Evolutionary conservation across 2,888 invertebrate species (phyloP).

Genomic region (Mythimna impura): DNA sequence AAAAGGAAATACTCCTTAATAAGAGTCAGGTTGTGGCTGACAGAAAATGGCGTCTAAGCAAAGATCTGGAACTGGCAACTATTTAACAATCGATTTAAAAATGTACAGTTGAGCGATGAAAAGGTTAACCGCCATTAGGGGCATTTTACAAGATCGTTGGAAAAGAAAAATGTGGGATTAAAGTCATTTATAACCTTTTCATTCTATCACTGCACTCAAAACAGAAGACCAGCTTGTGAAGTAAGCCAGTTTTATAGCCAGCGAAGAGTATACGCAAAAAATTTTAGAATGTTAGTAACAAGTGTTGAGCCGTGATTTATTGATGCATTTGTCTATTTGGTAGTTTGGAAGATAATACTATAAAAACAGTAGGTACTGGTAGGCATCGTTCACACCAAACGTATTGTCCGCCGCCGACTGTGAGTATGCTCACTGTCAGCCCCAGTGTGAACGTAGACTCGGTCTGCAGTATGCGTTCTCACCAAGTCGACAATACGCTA

Average conservation of each 20-base stretch:
- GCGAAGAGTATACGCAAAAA: slow-evolving; percentile 18
- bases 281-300: background rate
- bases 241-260: background rate
- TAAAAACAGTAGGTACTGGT: slow-evolving; percentile 45
- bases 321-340: slow-evolving; percentile 48
- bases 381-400: no score
- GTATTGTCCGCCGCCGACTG: no score
- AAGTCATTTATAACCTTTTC: slow-evolving; percentile 2
- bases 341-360: slow-evolving; percentile 41
- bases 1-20: slow-evolving; percentile 25
- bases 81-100: background rate
- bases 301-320: slow-evolving; percentile 8
- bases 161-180: background rate
- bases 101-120: slow-evolving; percentile 14
- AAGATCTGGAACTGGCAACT: slow-evolving; percentile 5
- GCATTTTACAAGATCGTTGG: background rate
- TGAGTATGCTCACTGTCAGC: no score
- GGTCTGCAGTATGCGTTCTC: no score
- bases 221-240: background rate
- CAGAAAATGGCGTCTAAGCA: slow-evolving; percentile 26
- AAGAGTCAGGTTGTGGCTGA: slow-evolving; percentile 25
- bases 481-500: no score
- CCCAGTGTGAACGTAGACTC: no score
- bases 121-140: background rate
- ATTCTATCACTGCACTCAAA: background rate